These are phyloP conservation scores for Peromyscus californicus DNA, from an alignment of 2,113 vertebrate species.

Conservation along the genomic window DNA sequence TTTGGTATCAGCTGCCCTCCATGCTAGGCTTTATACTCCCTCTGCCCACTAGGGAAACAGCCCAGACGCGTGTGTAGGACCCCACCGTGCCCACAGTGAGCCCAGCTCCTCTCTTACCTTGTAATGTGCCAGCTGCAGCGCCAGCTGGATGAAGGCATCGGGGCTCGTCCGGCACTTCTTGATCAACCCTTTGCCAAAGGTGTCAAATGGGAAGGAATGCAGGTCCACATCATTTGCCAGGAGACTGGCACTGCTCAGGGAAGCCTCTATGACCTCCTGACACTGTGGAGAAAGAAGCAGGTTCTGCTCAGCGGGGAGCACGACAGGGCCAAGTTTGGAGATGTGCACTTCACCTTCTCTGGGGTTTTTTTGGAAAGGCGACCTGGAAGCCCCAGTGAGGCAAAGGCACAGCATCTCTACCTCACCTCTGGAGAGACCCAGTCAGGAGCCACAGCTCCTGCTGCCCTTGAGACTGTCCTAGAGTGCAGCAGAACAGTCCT, in stretches of 20 bases:
- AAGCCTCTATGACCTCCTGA: constrained; percentile 91
- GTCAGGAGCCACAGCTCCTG: too few relatives aligned
- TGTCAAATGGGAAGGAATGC: constrained; percentile 91
- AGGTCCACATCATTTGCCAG: constrained; percentile 96
- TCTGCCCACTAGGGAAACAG: accelerated
- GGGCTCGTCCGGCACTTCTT: constrained; percentile 97
- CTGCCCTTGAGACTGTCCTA: not conserved
- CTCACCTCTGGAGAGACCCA: accelerated
- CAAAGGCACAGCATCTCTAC: accelerated
- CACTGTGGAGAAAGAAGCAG: constrained; percentile 87
- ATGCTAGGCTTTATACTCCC: not conserved
- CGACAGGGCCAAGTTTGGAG: too few relatives aligned
- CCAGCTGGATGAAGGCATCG: constrained; percentile 96
- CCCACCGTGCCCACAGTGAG: accelerated
- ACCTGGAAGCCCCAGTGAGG: accelerated
- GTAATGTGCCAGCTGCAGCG: constrained; percentile 97
- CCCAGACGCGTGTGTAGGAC: accelerated
- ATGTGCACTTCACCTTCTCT: too few relatives aligned
- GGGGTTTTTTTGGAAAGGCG: not conserved
- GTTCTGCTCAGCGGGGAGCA: not conserved
- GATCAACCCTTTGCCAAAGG: constrained; percentile 96
- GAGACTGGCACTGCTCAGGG: constrained; percentile 88
- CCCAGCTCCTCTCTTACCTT: constrained; percentile 85
- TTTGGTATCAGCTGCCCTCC: accelerated
- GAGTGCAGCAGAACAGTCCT: not conserved